Evolutionary conservation across 2,797 vertebrate species (phyloP), one percentile per base, ranked within the genome.

Genomic region (Rhinatrema bivittatum): DNA sequence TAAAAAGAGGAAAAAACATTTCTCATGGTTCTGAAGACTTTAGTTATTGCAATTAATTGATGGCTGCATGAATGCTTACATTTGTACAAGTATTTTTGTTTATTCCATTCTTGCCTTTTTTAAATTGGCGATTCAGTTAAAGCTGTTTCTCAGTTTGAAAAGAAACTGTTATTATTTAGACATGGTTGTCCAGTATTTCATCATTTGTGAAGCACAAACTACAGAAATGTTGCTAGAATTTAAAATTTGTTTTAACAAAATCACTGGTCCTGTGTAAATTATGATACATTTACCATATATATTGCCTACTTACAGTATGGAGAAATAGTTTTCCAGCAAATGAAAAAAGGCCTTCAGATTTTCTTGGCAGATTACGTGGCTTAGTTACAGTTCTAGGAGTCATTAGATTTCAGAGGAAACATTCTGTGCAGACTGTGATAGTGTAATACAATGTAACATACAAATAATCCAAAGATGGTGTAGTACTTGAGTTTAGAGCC

Each of bases 21-120:
- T n/a, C n/a, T n/a, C n/a, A n/a, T n/a, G n/a, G n/a, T n/a, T n/a
- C n/a, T n/a, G n/a, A n/a, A n/a, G n/a, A n/a, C n/a, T 61, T 54
- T 52, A 62, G 62, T 46, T 56, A 40, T 46, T 48, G n/a, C n/a
- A n/a, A n/a, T n/a, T n/a, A n/a, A n/a, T n/a, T n/a, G n/a, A n/a
- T n/a, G 60, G 50, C 46, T 46, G 29, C 61, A 50, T 72, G 72
- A 74, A 68, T 78, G 68, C 62, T 53, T 38, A 46, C 50, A 42
- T 72, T n/a, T 68, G 70, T 70, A 19, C 10, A 60, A 32, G 53
- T 64, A 57, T 31, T 50, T 42, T 21, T 26, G 7, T 21, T 48
- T 14, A 14, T 16, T 20, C 47, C 50, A 37, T 60, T 64, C 70
- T 65, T 25, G 56, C 60, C 46, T 60, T 74, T 66, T 68, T 31